Base-by-base conservation (phyloP, 2,113 vertebrate genomes). In the Strigops habroptila region DNA sequence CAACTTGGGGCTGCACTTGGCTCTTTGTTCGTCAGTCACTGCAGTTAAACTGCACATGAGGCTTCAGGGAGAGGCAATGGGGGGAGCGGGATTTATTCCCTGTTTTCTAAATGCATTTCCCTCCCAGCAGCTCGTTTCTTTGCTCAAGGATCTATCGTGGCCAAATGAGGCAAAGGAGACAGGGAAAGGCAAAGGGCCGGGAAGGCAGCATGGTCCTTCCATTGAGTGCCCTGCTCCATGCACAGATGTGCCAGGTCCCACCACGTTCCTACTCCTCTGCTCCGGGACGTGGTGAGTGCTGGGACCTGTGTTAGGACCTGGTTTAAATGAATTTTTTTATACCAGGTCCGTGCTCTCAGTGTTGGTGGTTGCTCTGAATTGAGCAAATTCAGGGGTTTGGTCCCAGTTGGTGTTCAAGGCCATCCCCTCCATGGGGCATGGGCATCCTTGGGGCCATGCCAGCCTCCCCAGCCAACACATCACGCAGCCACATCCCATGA, bases 221-320 rank as follows among this genome's bases (percentile, higher is more conserved):
- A 0, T 30, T 5, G 37, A 5, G 35, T 1, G 0, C 28, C 1
- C 0, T 7, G 82, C 63, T 79, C 8, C 0, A 3, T 7, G 55
- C 1, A 24, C 49, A 5, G 41, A 44, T 15, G 70, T 52, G 39
- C 78, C 63, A 15, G 68, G 30, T 35, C 33, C 71, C 55, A 4
- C 28, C 0, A 0, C 19, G 35, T 59, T 59, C 55, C 10, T 82
- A 35, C 64, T 78, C 12, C 31, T 63, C 39, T 31, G 75, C 77
- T 33, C 77, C 3, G 41, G 53, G 59, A 16, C 1, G 0, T 21
- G 68, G 24, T 14, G 55, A 6, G 55, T n/a, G 33, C 55, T 14
- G 57, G 57, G 57, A 9, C 19, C 55, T 22, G 55, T 19, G 3
- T 8, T n/a, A 22, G 33, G 51, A 31, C 8, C 28, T n/a, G 5